These are phyloP conservation scores for Tuta absoluta DNA, from an alignment of 2,888 invertebrate genomes.

Conservation along the genomic window DNA sequence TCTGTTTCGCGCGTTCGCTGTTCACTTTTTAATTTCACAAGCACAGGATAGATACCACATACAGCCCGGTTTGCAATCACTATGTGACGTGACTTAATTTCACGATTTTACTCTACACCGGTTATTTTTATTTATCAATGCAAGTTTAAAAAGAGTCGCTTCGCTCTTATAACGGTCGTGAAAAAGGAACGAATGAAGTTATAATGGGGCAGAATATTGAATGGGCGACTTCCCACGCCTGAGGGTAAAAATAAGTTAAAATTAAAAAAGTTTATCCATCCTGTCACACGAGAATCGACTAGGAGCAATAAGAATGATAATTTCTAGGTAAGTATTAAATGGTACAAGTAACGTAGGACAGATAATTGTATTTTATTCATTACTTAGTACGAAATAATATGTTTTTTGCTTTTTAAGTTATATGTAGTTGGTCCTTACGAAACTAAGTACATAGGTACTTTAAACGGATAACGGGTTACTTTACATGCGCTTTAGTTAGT, in stretches of 20 bases:
- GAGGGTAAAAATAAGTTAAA: constrained; percentile 31
- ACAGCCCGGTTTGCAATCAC: constrained; percentile 29
- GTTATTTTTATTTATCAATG: constrained; percentile 16
- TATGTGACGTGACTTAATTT: constrained; percentile 17
- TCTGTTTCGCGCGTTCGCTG: constrained; percentile 33
- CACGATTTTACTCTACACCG: neutral
- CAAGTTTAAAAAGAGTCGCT: neutral
- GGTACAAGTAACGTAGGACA: neutral
- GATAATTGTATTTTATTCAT: constrained; percentile 5
- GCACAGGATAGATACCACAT: constrained; percentile 22
- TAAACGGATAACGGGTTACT: no score
- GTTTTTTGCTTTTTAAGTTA: no score
- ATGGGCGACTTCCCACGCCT: constrained; percentile 27
- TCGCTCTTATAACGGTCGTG: constrained; percentile 19
- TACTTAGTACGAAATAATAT: neutral
- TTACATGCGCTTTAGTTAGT: no score
- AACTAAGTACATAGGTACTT: no score
- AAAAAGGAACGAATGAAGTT: constrained; percentile 22
- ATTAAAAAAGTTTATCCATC: constrained; percentile 35
- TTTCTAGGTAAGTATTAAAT: neutral
- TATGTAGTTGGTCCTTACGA: no score
- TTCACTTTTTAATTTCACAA: constrained; percentile 30
- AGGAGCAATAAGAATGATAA: constrained; percentile 8
- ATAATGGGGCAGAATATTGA: constrained; percentile 21
- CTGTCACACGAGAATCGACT: constrained; percentile 32